Evolutionary conservation across 2,797 vertebrate species (phyloP), one percentile per base, ranked within the genome.

Genomic region (Rachycentron canadum): DNA sequence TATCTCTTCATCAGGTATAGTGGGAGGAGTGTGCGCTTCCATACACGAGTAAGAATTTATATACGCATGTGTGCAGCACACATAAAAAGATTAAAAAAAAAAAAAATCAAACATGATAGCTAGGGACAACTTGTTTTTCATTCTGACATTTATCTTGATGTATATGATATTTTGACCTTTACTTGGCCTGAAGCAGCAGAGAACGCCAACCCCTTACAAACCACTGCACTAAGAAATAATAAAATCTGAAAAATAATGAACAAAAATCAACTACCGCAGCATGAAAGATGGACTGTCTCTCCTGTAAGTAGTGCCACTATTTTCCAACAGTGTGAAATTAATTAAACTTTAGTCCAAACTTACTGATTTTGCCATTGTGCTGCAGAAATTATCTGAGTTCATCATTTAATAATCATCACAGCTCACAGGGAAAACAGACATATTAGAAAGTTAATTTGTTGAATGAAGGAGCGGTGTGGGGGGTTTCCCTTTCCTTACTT

Each of bases 251-350:
- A 59, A 47, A 56, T 56, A 14, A 61, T 26, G 12, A 23, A 59
- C 38, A 14, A n/a, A 12, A 66, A 47, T 30, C 61, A n/a, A 16
- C 45, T 60, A 19, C 47, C 16, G 14, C 64, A 14, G 45, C 7
- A 41, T 61, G 69, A 70, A 66, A 66, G 19, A 70, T 28, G 52
- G 21, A 21, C 41, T 17, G 55, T 38, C 30, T 62, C 62, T 19
- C 30, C 53, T 43, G 3, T 23, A 49, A 23, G 21, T 9, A 36
- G 16, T 17, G 41, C 50, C 17, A 36, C 43, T 41, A 43, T 45
- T 72, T 58, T 67, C 50, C 21, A 12, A 26, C 8, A n/a, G 12
- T 17, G 12, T 11, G 2, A 56, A 61, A 61, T 21, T 13, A 21
- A 40, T 41, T 21, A 21, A 21, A 40, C 38, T 12, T 64, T 34